phyloP scores from a whole-genome alignment of 2,797 vertebrate species.

The Ctenopoma multispine region DNA sequence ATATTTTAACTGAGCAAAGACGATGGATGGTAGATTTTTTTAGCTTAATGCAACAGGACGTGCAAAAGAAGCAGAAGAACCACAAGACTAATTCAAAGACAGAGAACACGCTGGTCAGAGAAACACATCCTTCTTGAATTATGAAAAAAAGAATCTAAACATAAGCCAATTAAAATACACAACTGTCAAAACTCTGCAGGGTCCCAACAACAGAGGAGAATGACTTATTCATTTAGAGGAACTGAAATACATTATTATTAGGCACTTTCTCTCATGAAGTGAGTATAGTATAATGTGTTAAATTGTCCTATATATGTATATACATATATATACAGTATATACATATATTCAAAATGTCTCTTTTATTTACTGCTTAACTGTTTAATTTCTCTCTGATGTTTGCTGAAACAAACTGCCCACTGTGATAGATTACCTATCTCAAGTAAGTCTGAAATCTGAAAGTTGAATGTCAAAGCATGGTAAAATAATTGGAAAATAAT shows the following conservation, averaged over 20 bases:
- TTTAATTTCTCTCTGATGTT: too few relatives aligned
- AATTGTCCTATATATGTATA: too few relatives aligned
- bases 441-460: neutral
- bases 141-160: constrained; percentile 23
- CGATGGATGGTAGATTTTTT: constrained; percentile 21
- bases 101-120: constrained; percentile 23
- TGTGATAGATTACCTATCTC: constrained; percentile 18
- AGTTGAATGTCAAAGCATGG: neutral
- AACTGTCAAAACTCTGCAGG: constrained; percentile 5
- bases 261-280: neutral
- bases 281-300: neutral
- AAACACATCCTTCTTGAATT: constrained; percentile 22
- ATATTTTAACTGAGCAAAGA: constrained; percentile 16
- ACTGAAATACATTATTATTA: neutral
- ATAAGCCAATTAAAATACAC: constrained; percentile 27
- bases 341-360: too few relatives aligned
- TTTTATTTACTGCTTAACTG: too few relatives aligned
- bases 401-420: neutral
- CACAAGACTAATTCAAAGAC: constrained; percentile 33
- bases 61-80: constrained; percentile 2
- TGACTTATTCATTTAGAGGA: constrained; percentile 11
- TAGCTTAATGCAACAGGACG: constrained; percentile 20
- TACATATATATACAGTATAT: too few relatives aligned
- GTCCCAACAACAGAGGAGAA: constrained; percentile 6
- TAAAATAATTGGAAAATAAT: neutral